Base-by-base conservation (phyloP, 2,888 invertebrate genomes). In the Agapostemon virescens region DNA sequence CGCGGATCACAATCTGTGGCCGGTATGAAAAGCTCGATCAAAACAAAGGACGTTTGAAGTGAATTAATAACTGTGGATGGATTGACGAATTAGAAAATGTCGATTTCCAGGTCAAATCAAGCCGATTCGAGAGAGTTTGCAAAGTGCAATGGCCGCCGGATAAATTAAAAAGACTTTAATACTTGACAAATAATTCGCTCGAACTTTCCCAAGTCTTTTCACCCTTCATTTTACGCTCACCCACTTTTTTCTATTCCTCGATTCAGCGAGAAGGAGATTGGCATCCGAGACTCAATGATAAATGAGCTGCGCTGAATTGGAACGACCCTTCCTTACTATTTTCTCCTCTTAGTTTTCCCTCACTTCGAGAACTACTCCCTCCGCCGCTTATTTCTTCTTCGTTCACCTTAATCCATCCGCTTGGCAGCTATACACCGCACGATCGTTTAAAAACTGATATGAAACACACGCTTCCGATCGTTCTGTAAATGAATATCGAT, bases 231-330 rank as follows among this genome's bases (percentile, higher is more conserved):
- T 75, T 69, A 52, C 74, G n/a, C 73, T 70, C 68, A 70, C 64
- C 68, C 58, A 63, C 36, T 45, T 64, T 81, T 72, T 79, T 77
- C 63, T 67, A 73, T 77, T 74, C 64, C 68, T 38, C 79, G 77
- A 83, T 85, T 80, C 77, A 69, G 55, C 76, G 77, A 76, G 74
- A 81, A 77, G 72, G 69, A 85, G 88, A 87, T 86, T 87, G 85
- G 80, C 82, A 84, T 82, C 77, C 83, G 82, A 81, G 81, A 80
- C 76, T 81, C 82, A 76, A 79, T 87, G 86, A 87, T 86, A 86
- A 87, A 87, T 86, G 87, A 87, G 88, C 82, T 74, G 68, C 75
- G 79, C 71, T 77, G 82, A 86, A 88, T 84, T 85, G 82, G 85
- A 83, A 83, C 79, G 81, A 83, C 70, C 77, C 81, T 75, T 69